Evolutionary conservation across 2,113 vertebrate genomes (phyloP).

Genomic region (Percina caprodes): DNA sequence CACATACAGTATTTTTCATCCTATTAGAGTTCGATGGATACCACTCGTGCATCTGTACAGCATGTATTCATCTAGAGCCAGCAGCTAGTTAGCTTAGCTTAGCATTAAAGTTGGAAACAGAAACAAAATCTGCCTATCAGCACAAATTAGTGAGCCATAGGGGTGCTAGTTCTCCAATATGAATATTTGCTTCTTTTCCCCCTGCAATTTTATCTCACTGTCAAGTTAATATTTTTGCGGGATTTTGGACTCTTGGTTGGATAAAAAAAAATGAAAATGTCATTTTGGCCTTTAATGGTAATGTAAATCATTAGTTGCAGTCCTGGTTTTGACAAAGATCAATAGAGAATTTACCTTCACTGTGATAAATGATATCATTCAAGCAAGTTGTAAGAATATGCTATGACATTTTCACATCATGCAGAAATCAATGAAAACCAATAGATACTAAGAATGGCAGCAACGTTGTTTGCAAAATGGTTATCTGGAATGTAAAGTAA

Average conservation of each 20-base stretch:
- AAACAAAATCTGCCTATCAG: background rate
- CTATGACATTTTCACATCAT: background rate
- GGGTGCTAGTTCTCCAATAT: no score
- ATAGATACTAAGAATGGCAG: background rate
- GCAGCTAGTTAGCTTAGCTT: background rate
- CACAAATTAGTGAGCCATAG: background rate
- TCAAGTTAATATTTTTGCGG: background rate
- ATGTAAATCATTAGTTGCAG: background rate
- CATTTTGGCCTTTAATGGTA: background rate
- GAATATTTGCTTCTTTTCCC: no score
- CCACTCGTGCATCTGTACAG: no score
- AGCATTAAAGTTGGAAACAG: no score
- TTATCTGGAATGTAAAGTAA: slow-evolving; percentile 3
- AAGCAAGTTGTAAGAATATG: background rate
- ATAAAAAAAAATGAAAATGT: background rate
- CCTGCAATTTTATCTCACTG: no score
- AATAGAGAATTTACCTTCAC: background rate
- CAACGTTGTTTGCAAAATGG: background rate
- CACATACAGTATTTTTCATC: no score
- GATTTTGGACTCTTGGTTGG: background rate
- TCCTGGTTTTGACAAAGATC: background rate
- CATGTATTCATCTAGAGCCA: background rate
- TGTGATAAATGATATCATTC: background rate
- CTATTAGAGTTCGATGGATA: no score
- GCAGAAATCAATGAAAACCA: background rate